phyloP scores from a whole-genome alignment of 2,113 vertebrate genomes.

The Cololabis saira region DNA sequence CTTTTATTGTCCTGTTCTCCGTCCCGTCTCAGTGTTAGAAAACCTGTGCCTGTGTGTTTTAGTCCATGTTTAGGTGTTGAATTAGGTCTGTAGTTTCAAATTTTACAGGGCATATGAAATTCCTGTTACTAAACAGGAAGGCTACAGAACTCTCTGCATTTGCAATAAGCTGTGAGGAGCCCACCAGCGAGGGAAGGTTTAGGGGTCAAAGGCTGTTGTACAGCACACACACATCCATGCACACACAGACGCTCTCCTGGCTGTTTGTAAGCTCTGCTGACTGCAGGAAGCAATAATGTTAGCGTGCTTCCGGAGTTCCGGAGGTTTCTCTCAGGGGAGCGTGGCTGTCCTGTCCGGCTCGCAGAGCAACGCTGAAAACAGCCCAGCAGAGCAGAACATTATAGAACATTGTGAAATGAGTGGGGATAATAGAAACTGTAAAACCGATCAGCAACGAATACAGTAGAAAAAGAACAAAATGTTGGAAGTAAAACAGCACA shows the following conservation, averaged over 20 bases:
- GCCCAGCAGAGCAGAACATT: conserved; percentile 51
- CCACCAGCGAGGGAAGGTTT: conserved; percentile 60
- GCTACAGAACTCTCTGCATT: conserved; percentile 63
- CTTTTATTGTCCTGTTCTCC: too few relatives aligned
- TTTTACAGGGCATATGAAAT: conserved; percentile 6
- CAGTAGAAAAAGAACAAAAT: neutral
- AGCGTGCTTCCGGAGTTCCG: conserved; percentile 69
- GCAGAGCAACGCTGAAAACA: conserved; percentile 57
- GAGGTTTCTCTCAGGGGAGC: conserved; percentile 60
- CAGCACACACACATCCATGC: conserved; percentile 23
- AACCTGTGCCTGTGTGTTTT: too few relatives aligned
- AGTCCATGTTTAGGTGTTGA: too few relatives aligned
- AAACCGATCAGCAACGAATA: neutral
- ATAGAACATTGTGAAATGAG: conserved; percentile 16
- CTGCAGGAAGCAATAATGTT: conserved; percentile 74
- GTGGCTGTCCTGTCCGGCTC: conserved; percentile 64
- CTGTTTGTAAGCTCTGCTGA: conserved; percentile 66
- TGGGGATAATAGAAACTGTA: neutral
- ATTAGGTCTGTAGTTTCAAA: too few relatives aligned
- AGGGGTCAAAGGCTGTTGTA: conserved; percentile 52
- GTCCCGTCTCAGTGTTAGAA: too few relatives aligned
- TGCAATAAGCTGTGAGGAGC: conserved; percentile 62
- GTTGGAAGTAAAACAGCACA: too few relatives aligned
- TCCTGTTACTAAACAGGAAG: conserved; percentile 50
- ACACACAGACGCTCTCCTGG: conserved; percentile 17